Evolutionary conservation across 1,140 invertebrate species (phyloP).

Genomic region (Latrodectus geometricus): DNA sequence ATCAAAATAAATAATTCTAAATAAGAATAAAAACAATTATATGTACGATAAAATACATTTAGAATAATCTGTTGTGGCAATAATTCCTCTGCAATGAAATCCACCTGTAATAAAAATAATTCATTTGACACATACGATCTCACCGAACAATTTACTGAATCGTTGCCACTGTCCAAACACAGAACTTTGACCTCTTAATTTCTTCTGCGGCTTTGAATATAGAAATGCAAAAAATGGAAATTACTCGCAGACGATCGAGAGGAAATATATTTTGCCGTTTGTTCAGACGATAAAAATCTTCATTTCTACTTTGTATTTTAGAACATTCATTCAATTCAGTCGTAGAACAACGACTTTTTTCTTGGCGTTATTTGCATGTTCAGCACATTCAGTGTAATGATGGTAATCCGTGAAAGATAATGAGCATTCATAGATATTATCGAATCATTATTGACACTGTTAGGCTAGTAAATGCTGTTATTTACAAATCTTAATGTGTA

Average conservation of each 20-base stretch:
- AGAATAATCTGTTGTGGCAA: too few species aligned
- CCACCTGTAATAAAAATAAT: too few species aligned
- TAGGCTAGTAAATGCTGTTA: background rate
- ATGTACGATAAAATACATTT: too few species aligned
- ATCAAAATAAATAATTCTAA: too few species aligned
- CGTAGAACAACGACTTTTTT: background rate
- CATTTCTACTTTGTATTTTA: background rate
- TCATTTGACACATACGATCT: too few species aligned
- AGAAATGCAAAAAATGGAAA: background rate
- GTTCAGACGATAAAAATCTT: background rate
- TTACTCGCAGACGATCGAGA: background rate
- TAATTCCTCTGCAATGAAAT: too few species aligned
- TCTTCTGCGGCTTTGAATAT: background rate
- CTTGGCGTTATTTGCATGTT: background rate
- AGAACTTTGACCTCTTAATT: slow-evolving; percentile 1
- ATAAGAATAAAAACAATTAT: too few species aligned
- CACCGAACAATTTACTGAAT: background rate
- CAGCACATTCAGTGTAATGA: background rate
- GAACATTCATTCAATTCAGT: background rate
- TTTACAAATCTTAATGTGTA: background rate
- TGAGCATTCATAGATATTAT: background rate
- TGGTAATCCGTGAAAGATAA: background rate
- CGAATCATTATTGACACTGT: background rate
- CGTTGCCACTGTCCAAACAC: background rate
- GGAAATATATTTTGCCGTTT: background rate